Base-by-base conservation (phyloP, 2,888 invertebrate genomes). In the Hypercompe scribonia region DNA sequence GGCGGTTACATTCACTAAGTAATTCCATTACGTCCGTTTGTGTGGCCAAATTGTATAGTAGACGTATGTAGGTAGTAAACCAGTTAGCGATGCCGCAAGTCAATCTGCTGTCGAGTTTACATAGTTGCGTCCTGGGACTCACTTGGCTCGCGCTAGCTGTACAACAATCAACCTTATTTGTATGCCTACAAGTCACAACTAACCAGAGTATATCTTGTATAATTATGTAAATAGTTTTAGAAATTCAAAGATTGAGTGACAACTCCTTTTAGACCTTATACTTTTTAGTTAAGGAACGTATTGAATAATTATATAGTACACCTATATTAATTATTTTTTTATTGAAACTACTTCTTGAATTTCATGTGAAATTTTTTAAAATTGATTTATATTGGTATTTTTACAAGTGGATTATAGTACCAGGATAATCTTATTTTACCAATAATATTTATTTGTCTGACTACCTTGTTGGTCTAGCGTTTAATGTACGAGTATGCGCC, bases 21-120 rank as follows among this genome's bases (percentile, higher is more conserved):
- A 82, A 84, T 85, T 81, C 80, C 73, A 86, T 83, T 87, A 84
- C n/a, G 68, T 34, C 74, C 73, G 78, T 78, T 78, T 81, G 79
- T 79, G 72, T 72, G 72, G 58, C 72, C 46, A 77, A 81, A 80
- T 77, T 81, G 72, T 80, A 81, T 69, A 72, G 54, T 36, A 73
- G 66, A 78, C 76, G 80, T 80, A 82, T 75, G 72, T 76, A 78
- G 70, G 77, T 71, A 78, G 70, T 89, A 88, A 90, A 84, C 84
- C 64, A 76, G 85, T 89, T 90, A 89, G 78, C 61, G 50, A 46
- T 70, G 79, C 81, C 82, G 74, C 86, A 81, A 90, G 92, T 93
- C 93, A 89, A 88, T 93, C 89, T 78, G 39, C 85, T 90, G 93
- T 92, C 93, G 78, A 87, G 91, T 93, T 92, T 90, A 86, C 87